Evolutionary conservation across 2,888 invertebrate genomes (phyloP), one percentile per base, ranked within the genome.

Genomic region (Microctonus hyperodae): DNA sequence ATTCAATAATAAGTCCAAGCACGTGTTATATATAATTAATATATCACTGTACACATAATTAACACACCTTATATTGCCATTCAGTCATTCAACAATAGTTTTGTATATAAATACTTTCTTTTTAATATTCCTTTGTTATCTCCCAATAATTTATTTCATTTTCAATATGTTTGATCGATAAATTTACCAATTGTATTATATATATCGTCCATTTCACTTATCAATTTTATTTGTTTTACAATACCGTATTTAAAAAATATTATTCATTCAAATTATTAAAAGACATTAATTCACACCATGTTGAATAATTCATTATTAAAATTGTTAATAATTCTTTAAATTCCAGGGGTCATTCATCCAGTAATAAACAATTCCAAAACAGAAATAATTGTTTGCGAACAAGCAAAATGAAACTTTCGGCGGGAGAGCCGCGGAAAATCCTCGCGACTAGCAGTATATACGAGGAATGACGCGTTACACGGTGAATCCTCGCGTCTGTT

Each of bases 381-480:
- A 28, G 7, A 5, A 28, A 5, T 28, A 28, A 28, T 28, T 28
- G 28, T 5, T 28, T 5, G 5, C 7, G 28, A 5, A 28, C 7
- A 28, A 28, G 3, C 31, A 7, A 56, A 56, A n/a, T 20, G 31
- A 5, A 37, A 40, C 16, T 44, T 58, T 25, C 11, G 25, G 61
- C 61, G 61, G 50, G 31, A 51, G 50, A 51, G 50, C 48, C 50
- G 50, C 50, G 48, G 51, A 61, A 61, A 61, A 61, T 48, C 48
- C 48, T 50, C 51, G 31, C 51, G 48, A 61, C 16, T 44, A 44
- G 59, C 59, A 16, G 59, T 59, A 44, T 44, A 35, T 25, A 35
- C 37, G 61, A 50, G 31, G 51, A 61, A 50, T 51, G 61, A 50
- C 61, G 48, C 59, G 59, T 25, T 59, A 44, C 40, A 44, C 40